Conservation (phyloP, 1,140 invertebrate species). For the Drosophila ananassae region DNA sequence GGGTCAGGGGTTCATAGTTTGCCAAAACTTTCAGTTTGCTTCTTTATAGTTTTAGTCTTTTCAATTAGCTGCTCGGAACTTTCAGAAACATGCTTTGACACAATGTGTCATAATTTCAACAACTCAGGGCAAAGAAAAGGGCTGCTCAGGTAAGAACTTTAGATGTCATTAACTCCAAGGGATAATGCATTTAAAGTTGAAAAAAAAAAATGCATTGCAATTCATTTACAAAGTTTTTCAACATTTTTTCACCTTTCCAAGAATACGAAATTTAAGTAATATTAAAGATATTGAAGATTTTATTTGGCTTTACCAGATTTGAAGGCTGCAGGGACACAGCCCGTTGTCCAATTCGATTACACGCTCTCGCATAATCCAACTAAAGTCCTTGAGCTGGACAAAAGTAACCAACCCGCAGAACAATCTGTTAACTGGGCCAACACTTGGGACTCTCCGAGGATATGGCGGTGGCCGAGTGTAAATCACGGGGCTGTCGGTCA, state of each 20-base stretch:
- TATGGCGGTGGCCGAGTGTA: conserved; percentile 35
- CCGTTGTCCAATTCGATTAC: background rate
- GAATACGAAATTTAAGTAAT: background rate
- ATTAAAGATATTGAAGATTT: background rate
- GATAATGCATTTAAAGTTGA: background rate
- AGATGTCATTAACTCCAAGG: background rate
- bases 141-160: conserved; percentile 7
- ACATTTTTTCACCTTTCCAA: background rate
- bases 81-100: conserved; percentile 42
- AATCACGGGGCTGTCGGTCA: conserved; percentile 60
- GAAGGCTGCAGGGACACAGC: no score
- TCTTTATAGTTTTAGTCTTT: conserved; percentile 43
- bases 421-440: conserved; percentile 46
- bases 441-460: conserved; percentile 17
- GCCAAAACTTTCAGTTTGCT: conserved; percentile 31
- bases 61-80: conserved; percentile 55
- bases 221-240: no score
- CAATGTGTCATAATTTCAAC: conserved; percentile 39
- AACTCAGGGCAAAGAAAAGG: conserved; percentile 9
- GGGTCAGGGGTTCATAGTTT: background rate
- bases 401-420: conserved; percentile 5
- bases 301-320: background rate
- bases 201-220: background rate
- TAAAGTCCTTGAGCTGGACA: conserved; percentile 8
- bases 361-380: conserved; percentile 8